phyloP scores from a whole-genome alignment of 2,113 vertebrate species.

The Shinisaurus crocodilurus region DNA sequence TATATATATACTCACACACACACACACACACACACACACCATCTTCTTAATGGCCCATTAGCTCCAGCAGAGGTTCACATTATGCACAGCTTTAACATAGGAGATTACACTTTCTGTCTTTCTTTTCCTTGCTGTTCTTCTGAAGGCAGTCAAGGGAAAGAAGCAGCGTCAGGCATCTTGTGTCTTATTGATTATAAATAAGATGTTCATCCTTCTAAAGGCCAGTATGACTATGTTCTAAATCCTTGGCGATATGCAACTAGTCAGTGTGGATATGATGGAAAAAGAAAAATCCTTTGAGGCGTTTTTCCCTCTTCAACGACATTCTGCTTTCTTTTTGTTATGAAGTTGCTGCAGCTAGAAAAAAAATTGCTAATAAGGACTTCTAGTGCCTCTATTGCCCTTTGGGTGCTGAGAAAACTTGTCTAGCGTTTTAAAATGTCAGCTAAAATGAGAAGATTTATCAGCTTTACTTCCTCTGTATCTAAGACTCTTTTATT shows the following conservation, averaged over 20 bases:
- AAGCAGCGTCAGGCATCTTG: slow-evolving; percentile 28
- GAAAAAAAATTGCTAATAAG: slow-evolving; percentile 24
- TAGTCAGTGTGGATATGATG: slow-evolving; percentile 3
- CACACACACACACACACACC: no score
- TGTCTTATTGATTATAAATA: slow-evolving; percentile 52
- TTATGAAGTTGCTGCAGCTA: slow-evolving; percentile 1
- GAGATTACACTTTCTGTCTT: neutral
- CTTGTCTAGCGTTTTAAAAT: slow-evolving; percentile 33
- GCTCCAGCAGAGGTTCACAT: neutral
- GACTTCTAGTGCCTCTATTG: neutral
- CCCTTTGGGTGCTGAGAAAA: slow-evolving; percentile 12
- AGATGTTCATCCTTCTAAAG: slow-evolving; percentile 49
- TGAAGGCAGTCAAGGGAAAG: slow-evolving; percentile 10
- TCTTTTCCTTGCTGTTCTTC: neutral
- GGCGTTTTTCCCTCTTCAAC: neutral
- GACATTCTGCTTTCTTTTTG: slow-evolving; percentile 10
- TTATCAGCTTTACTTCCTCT: slow-evolving; percentile 28
- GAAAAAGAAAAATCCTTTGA: slow-evolving; percentile 9
- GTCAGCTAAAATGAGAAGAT: slow-evolving; percentile 37
- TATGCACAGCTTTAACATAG: slow-evolving; percentile 1
- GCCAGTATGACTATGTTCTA: slow-evolving; percentile 38
- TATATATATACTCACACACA: neutral
- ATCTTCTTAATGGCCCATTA: neutral
- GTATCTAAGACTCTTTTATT: slow-evolving; percentile 29
- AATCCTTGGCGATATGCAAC: slow-evolving; percentile 24